Conservation (phyloP, 2,888 invertebrate genomes). For the Vanessa cardui region DNA sequence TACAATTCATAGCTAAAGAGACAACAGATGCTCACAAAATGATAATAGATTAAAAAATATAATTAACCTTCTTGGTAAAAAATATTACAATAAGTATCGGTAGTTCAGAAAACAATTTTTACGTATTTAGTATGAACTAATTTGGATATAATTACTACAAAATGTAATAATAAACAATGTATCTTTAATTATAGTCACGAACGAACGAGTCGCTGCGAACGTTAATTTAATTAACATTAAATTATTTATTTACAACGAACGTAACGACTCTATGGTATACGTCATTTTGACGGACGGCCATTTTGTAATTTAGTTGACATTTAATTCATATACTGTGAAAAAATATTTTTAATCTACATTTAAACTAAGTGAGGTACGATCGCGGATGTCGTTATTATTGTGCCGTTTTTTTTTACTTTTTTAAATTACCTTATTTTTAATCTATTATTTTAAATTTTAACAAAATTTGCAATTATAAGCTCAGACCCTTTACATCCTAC, state of each 20-base stretch:
- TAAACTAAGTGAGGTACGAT: constrained; percentile 21
- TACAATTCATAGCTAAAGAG: background rate
- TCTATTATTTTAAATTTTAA: constrained; percentile 23
- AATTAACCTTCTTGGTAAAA: background rate
- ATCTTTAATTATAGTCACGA: too few relatives aligned
- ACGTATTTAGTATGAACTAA: too few relatives aligned
- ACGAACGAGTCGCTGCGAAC: constrained; percentile 52
- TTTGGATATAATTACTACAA: background rate
- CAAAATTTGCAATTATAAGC: constrained; percentile 50
- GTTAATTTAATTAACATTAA: constrained; percentile 73
- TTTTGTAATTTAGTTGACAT: background rate
- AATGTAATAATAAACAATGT: constrained; percentile 1
- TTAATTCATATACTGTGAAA: constrained; percentile 49
- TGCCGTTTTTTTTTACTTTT: constrained; percentile 16
- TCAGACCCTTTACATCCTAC: constrained; percentile 62
- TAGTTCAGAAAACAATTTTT: too few relatives aligned
- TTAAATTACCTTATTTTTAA: constrained; percentile 13
- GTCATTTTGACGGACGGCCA: constrained; percentile 34
- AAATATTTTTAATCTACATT: constrained; percentile 52
- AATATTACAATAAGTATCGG: too few relatives aligned
- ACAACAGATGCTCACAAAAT: background rate
- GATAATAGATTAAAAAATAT: background rate
- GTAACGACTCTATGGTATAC: constrained; percentile 54
- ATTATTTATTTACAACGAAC: constrained; percentile 65
- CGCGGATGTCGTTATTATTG: constrained; percentile 17